Base-by-base conservation (phyloP, 2,888 invertebrate species). In the Lampropteryx suffumata region DNA sequence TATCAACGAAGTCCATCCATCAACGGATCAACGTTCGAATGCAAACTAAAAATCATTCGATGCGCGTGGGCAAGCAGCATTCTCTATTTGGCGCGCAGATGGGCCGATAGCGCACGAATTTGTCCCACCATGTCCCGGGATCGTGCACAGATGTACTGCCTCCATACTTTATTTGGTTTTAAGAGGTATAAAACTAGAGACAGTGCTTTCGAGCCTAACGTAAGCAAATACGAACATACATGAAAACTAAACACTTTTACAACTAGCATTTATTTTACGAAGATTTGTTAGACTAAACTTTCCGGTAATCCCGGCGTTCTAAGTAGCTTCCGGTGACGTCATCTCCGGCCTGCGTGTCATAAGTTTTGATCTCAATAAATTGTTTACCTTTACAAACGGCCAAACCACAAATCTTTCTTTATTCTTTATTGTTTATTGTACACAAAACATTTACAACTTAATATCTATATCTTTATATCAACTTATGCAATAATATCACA, bases 81-180 rank as follows among this genome's bases (percentile, higher is more conserved):
- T 39, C 55, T 59, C 51, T 54, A 62, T 60, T 57, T 54, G 57
- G 57, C 58, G 49, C 34, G 37, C 58, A 62, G 56, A 58, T 59
- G 54, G 44, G 50, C 42, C 57, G 60, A 62, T 62, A 55, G 50
- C 54, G 50, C 62, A 57, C 57, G 62, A 55, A 57, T 60, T 55
- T 55, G 47, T 59, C 60, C 40, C 49, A 24, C 50, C 57, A 50
- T 53, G 55, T 55, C 50, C 28, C 44, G 41, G 36, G 47, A 29
- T 60, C 57, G 60, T 61, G 57, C 49, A 45, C 55, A 24, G 46
- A 47, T 52, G 33, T 47, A 50, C 54, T 42, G 44, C 26, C 50
- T 30, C 34, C 29, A 32, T 30, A 48, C 48, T 48, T 53, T 53
- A 53, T 53, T 44, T 44, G 44, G 13, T 10, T 24, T 29, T 28